Conservation (phyloP, 1,140 invertebrate species). For the Drosophila saltans region DNA sequence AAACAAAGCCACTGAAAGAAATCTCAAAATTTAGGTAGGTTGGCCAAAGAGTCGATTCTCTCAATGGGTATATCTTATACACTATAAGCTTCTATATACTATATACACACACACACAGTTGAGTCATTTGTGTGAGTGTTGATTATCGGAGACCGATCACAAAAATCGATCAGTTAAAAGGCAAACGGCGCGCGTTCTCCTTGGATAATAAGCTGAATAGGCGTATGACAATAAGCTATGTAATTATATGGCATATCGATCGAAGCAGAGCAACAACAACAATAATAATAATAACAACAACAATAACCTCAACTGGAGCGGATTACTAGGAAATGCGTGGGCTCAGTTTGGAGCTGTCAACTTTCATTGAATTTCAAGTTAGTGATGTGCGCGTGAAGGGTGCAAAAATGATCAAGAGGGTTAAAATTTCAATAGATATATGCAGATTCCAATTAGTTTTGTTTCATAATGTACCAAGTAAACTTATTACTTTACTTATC, state of each 20-base stretch:
- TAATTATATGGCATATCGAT: constrained; percentile 77
- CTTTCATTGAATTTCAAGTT: neutral
- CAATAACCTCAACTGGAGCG: constrained; percentile 53
- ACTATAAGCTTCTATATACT: constrained; percentile 41
- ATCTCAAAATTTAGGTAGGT: constrained; percentile 59
- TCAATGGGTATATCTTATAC: constrained; percentile 56
- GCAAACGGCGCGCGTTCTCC: constrained; percentile 64
- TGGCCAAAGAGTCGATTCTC: constrained; percentile 40
- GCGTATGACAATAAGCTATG: constrained; percentile 80
- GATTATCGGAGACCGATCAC: constrained; percentile 71
- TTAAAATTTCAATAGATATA: neutral
- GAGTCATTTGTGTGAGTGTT: constrained; percentile 18
- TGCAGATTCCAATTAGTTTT: neutral
- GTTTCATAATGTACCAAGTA: too few species aligned
- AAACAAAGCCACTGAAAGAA: constrained; percentile 53
- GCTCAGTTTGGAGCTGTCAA: constrained; percentile 29
- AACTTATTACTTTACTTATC: too few species aligned
- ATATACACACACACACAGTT: neutral
- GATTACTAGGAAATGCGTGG: constrained; percentile 73
- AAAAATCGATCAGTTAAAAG: constrained; percentile 76
- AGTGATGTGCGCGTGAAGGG: constrained; percentile 22
- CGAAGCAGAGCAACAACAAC: constrained; percentile 41
- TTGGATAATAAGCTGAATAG: constrained; percentile 78
- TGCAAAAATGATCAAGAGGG: neutral
- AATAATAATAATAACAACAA: constrained; percentile 54